These are phyloP conservation scores for Caenorhabditis brenneri DNA, from an alignment of 1,140 invertebrate species.

Conservation along the genomic window DNA sequence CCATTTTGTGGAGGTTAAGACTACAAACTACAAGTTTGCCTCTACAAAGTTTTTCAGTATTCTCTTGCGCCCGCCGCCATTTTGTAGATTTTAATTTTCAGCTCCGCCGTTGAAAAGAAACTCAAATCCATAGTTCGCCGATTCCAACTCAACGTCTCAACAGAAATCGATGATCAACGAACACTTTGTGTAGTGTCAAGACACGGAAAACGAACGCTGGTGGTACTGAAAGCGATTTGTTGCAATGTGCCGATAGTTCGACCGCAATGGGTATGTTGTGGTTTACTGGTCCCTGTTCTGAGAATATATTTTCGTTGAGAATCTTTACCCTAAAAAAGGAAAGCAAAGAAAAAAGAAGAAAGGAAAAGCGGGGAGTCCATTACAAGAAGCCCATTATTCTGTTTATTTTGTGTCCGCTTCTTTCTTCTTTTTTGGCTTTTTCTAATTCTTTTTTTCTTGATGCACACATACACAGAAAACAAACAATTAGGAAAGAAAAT, in stretches of 20 bases:
- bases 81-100: neutral
- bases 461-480: neutral
- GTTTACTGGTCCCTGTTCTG: no score
- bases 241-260: neutral
- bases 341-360: no score
- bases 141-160: neutral
- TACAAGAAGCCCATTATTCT: neutral
- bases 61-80: no score
- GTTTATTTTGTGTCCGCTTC: neutral
- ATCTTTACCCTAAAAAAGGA: neutral
- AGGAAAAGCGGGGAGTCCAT: no score
- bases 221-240: conserved; percentile 16
- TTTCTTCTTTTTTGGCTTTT: neutral
- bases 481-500: no score
- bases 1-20: no score
- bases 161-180: neutral
- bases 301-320: no score
- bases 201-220: conserved; percentile 21
- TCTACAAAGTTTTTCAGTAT: no score
- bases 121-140: neutral
- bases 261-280: conserved; percentile 10
- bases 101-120: neutral
- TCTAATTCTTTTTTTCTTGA: neutral
- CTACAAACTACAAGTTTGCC: no score
- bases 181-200: neutral